Evolutionary conservation across 2,888 invertebrate genomes (phyloP), one percentile per base, ranked within the genome.

Genomic region (Drosophila birchii): DNA sequence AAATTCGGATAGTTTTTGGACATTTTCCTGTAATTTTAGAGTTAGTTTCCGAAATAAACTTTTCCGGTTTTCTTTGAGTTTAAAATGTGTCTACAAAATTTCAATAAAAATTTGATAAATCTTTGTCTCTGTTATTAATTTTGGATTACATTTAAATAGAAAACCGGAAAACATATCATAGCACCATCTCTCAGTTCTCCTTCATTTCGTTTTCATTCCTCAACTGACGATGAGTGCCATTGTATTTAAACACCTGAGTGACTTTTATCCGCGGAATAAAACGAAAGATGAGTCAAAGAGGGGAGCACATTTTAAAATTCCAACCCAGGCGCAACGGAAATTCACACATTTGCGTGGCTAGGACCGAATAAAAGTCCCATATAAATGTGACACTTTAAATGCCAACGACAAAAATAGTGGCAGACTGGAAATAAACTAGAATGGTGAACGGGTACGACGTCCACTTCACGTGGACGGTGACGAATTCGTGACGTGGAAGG

Each of bases 361-460:
- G 75, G 59, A 86, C 73, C 86, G 78, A 60, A 85, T 88, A 88
- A 85, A 85, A 88, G 80, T 86, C 75, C 88, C 88, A 88, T 86
- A 81, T 81, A 87, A 89, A 86, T 88, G 86, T 86, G 86, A 85
- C 89, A 88, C 85, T 86, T 87, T 80, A 86, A 89, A 86, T 89
- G 88, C 86, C 88, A 89, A 85, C 86, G 84, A 87, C 86, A 78
- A 82, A 86, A 86, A 88, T 88, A 88, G 85, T 86, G 64, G 68
- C 41, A 43, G 67, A 45, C 39, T 26, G 53, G 56, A 23, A 44
- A 38, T 18, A 20, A 41, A 34, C 32, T 12, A 45, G 36, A 18
- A 18, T 18, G 38, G 43, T 41, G 51, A 59, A 51, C 29, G 54
- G 29, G 45, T 38, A 18, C 7, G 18, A 11, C 20, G 51, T 20